Evolutionary conservation across 92 coral and sea anemone species (phyloP).

Genomic region (Metridium senile): DNA sequence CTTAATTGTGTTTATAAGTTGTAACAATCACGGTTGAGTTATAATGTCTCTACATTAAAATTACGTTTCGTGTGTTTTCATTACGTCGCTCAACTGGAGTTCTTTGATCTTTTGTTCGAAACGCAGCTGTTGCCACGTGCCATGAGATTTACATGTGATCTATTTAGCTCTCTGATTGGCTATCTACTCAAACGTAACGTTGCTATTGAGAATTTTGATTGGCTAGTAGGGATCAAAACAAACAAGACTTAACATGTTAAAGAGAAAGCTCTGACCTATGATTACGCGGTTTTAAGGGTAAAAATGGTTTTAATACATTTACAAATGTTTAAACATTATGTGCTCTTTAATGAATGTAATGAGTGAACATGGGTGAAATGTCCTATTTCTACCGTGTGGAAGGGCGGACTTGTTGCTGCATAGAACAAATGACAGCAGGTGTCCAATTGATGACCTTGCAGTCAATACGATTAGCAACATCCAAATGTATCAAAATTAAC

Average conservation of each 20-base stretch:
- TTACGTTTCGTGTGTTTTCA: neutral
- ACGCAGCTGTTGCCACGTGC: slow-evolving; percentile 43
- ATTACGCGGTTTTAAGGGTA: slow-evolving; percentile 10
- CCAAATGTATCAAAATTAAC: neutral
- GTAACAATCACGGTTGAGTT: neutral
- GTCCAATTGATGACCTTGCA: neutral
- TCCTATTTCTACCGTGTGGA: no score
- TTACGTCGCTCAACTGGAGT: slow-evolving; percentile 18
- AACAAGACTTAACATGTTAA: neutral
- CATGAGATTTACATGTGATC: slow-evolving; percentile 13
- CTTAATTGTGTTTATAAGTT: neutral
- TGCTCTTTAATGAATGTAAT: no score
- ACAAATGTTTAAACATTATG: no score
- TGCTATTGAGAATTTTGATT: neutral
- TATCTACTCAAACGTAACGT: neutral
- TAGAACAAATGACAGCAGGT: neutral
- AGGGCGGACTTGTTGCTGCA: neutral
- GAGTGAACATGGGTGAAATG: no score
- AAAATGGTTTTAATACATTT: no score
- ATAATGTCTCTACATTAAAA: neutral
- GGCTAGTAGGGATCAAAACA: neutral
- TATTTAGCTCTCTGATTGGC: slow-evolving; percentile 19
- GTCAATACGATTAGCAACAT: neutral
- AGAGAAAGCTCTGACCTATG: neutral
- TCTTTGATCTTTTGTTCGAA: slow-evolving; percentile 35